A percentile compares a stretch with the other conserved stretches of the same genome.
Conservation (phyloP, 2,113 vertebrate species). For the Sinocyclocheilus anophthalmus region DNA sequence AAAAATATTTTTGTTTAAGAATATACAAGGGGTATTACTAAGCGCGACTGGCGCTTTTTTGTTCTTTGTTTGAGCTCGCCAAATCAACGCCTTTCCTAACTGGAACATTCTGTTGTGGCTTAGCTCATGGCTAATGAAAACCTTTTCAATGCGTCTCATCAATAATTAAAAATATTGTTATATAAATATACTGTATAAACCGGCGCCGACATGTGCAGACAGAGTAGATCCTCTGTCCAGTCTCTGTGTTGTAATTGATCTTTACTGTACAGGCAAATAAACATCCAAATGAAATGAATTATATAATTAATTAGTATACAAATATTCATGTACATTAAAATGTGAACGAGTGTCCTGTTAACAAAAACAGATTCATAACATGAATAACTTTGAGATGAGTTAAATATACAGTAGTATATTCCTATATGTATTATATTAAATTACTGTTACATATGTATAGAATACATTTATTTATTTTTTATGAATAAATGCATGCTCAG, state of each 20-base stretch:
- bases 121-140: constrained; percentile 10
- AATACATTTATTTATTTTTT: not conserved
- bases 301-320: too few species aligned
- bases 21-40: not conserved
- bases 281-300: not conserved
- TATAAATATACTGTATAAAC: not conserved
- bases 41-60: not conserved
- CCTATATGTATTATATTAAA: too few species aligned
- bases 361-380: not conserved
- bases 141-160: not conserved
- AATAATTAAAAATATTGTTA: not conserved
- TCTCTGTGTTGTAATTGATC: not conserved
- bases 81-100: not conserved
- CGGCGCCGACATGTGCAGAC: not conserved
- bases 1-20: not conserved
- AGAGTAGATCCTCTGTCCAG: not conserved
- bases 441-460: too few species aligned
- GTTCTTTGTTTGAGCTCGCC: not conserved
- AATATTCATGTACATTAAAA: too few species aligned
- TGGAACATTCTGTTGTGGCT: not conserved
- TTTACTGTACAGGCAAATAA: not conserved
- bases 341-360: not conserved
- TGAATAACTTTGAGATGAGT: not conserved
- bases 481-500: not conserved
- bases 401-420: too few species aligned